Percentiles rank a stretch among this genome's conserved stretches.
Evolutionary conservation across 2,888 invertebrate species (phyloP).

Genomic region (Acrobasis repandana): DNA sequence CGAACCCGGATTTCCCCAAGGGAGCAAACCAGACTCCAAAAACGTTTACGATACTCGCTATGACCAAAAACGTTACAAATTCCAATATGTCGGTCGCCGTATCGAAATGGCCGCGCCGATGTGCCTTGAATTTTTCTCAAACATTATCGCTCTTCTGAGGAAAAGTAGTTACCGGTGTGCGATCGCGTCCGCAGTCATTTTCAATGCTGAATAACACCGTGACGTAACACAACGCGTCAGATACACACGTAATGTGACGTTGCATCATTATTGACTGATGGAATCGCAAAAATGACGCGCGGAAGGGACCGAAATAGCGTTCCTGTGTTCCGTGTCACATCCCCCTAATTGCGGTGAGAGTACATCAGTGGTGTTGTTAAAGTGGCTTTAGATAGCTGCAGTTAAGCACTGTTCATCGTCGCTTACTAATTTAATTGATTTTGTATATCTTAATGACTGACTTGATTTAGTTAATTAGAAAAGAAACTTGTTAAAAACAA

Average conservation of each 20-base stretch:
- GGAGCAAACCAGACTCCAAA: not conserved
- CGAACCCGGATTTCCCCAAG: not conserved
- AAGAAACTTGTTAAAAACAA: too few relatives aligned
- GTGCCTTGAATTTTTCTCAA: constrained; percentile 58
- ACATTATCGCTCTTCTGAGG: constrained; percentile 68
- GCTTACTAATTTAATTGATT: too few relatives aligned
- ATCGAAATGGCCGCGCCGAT: constrained; percentile 46
- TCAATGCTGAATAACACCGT: constrained; percentile 51
- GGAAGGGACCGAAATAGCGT: constrained; percentile 47
- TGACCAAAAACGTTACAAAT: constrained; percentile 33
- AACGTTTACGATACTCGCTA: not conserved
- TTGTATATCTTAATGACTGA: too few relatives aligned
- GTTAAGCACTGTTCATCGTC: too few relatives aligned
- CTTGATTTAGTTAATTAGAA: too few relatives aligned
- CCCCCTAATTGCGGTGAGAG: constrained; percentile 41
- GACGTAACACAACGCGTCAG: constrained; percentile 39
- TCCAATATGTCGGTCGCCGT: constrained; percentile 44
- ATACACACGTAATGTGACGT: constrained; percentile 47
- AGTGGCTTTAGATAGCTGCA: too few relatives aligned
- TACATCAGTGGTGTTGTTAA: not conserved
- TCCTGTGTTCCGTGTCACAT: constrained; percentile 36
- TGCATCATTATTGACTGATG: constrained; percentile 67
- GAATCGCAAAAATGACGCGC: constrained; percentile 49
- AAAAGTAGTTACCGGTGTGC: constrained; percentile 79
- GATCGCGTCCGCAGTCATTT: constrained; percentile 72